These are phyloP conservation scores for Erethizon dorsatum DNA, from an alignment of 2,797 vertebrate genomes.

Conservation along the genomic window DNA sequence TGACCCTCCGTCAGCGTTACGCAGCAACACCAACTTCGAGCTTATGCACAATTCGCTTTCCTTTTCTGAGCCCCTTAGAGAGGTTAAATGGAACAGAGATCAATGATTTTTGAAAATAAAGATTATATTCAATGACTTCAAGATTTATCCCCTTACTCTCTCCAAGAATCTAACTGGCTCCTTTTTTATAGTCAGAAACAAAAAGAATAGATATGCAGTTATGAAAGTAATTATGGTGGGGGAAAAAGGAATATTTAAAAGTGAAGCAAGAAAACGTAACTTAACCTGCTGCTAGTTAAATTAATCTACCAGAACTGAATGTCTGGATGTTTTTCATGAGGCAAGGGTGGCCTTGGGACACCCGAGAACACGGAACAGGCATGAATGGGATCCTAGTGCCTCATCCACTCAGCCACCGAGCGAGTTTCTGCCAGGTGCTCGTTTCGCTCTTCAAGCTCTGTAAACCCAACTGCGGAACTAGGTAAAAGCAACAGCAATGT, in stretches of 20 bases:
- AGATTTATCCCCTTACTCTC: neutral
- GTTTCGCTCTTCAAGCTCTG: constrained; percentile 67
- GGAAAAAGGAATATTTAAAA: neutral
- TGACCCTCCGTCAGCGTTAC: neutral
- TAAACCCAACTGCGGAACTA: constrained; percentile 46
- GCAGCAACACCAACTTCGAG: neutral
- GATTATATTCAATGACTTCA: neutral
- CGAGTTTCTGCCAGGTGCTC: constrained; percentile 59
- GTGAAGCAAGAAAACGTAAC: neutral
- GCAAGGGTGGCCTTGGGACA: neutral
- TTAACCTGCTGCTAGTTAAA: neutral
- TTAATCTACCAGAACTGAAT: constrained; percentile 12
- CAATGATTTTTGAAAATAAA: neutral
- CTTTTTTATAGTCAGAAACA: neutral
- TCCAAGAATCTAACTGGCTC: neutral
- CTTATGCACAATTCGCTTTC: neutral
- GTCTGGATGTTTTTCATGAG: constrained; percentile 64
- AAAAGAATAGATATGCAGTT: neutral
- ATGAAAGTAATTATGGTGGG: neutral
- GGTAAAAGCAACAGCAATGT: constrained; percentile 45
- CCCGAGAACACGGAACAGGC: neutral
- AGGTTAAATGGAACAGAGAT: neutral
- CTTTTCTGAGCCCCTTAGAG: neutral
- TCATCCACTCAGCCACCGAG: neutral
- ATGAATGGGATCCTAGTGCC: constrained; percentile 40